Conservation (phyloP, 2,888 invertebrate genomes). For the Athalia rosae region DNA sequence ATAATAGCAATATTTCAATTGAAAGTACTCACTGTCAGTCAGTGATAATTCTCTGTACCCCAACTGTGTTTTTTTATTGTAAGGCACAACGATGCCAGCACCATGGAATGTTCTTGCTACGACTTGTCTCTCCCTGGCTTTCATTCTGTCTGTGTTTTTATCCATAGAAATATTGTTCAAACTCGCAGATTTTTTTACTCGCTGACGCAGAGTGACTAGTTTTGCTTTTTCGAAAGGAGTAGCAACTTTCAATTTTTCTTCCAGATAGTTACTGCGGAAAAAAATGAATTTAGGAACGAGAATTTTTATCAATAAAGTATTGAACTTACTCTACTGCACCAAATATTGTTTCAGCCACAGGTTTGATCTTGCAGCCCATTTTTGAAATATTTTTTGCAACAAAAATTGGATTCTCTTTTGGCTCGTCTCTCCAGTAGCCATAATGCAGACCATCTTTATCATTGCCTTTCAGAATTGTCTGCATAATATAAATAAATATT, state of each 20-base stretch:
- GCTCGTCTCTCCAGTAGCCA: slow-evolving; percentile 93
- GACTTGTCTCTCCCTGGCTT: slow-evolving; percentile 77
- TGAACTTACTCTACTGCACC: slow-evolving; percentile 83
- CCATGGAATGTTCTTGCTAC: slow-evolving; percentile 86
- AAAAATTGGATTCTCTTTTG: slow-evolving; percentile 83
- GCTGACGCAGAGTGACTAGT: slow-evolving; percentile 78
- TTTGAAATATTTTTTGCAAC: slow-evolving; percentile 85
- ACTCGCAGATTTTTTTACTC: slow-evolving; percentile 79
- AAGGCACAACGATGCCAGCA: slow-evolving; percentile 90
- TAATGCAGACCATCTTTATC: slow-evolving; percentile 86
- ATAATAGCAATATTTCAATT: slow-evolving; percentile 31
- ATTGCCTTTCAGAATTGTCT: slow-evolving; percentile 84
- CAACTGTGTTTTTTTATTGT: slow-evolving; percentile 85
- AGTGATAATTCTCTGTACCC: slow-evolving; percentile 89
- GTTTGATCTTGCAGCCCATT: slow-evolving; percentile 81
- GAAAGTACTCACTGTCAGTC: slow-evolving; percentile 77
- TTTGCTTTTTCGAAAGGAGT: slow-evolving; percentile 80
- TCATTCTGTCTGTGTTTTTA: slow-evolving; percentile 77
- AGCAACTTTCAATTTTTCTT: slow-evolving; percentile 70
- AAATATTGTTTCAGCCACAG: slow-evolving; percentile 87
- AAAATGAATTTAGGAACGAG: background rate
- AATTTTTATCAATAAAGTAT: background rate
- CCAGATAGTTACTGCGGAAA: slow-evolving; percentile 75
- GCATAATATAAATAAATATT: slow-evolving; percentile 58
- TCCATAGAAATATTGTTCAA: slow-evolving; percentile 78